Conservation (phyloP, 2,797 vertebrate species). For the Macroramphosus scolopax region DNA sequence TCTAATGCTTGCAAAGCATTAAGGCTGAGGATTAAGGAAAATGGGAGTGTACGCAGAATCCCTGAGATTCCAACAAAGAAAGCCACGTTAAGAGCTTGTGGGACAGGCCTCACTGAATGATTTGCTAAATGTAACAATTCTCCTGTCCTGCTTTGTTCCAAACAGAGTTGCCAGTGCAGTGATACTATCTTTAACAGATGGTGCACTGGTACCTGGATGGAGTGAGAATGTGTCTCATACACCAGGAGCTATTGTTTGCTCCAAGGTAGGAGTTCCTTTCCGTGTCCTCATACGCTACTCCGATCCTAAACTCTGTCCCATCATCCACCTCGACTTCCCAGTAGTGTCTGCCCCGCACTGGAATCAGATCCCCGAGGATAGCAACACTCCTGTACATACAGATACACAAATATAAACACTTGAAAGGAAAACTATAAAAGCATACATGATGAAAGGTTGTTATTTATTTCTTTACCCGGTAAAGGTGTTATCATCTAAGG, state of each 20-base stretch:
- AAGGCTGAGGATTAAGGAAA: too few relatives aligned
- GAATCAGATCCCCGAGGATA: conserved; percentile 85
- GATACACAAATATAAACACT: neutral
- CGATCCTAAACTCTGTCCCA: conserved; percentile 81
- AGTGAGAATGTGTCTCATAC: conserved; percentile 87
- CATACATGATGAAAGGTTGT: too few relatives aligned
- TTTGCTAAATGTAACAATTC: conserved; percentile 34
- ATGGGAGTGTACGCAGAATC: conserved; percentile 6
- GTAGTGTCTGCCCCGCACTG: conserved; percentile 86
- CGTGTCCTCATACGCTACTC: conserved; percentile 86
- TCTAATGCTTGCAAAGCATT: too few relatives aligned
- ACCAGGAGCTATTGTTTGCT: conserved; percentile 86
- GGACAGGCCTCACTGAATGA: conserved; percentile 25
- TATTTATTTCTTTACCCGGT: conserved; percentile 77
- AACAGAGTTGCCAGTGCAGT: conserved; percentile 53
- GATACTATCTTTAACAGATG: too few relatives aligned
- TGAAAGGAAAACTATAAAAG: neutral
- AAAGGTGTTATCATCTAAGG: conserved; percentile 80
- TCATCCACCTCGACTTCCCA: conserved; percentile 91
- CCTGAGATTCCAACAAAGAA: conserved; percentile 17
- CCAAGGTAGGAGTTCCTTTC: conserved; percentile 85
- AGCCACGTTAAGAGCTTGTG: conserved; percentile 13
- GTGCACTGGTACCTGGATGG: conserved; percentile 80
- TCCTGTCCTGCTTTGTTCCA: conserved; percentile 36
- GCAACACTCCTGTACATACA: conserved; percentile 83